Evolutionary conservation across 2,888 invertebrate species (phyloP), one percentile per base, ranked within the genome.

Genomic region (Lymantria dispar): DNA sequence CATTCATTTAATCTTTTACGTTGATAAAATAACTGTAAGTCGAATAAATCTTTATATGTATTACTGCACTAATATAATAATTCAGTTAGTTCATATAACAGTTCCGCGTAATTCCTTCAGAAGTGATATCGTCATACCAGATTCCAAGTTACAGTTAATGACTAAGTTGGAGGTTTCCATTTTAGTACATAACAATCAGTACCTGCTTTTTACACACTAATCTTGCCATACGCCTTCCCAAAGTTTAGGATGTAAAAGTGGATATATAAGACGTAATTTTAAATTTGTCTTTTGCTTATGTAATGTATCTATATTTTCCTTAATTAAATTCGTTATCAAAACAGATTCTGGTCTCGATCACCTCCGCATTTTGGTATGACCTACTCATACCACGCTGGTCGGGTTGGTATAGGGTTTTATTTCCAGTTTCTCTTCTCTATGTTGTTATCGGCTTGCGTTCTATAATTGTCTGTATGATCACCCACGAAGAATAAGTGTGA

Each of bases 131-230:
- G 63, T 65, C 70, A 71, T 71, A 72, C 66, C 62, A 64, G 69
- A 72, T 70, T 64, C 64, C 69, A 50, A 65, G 63, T 64, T 67
- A 80, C 80, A 77, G 76, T 76, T 80, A 74, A 62, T 66, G 62
- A 62, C 63, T 74, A 78, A 83, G n/a, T n/a, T n/a, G 22, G 80
- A 78, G 75, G 77, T 76, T 68, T 71, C 78, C 74, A 72, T 79
- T 76, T 78, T 79, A 75, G 78, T 76, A 72, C 69, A 72, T 65
- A 72, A 63, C 68, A 63, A 62, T 63, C 53, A 54, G 65, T 64
- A 70, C 74, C 72, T 66, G 44, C 74, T 80, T 80, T 81, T 81
- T 81, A 70, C 70, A 63, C 62, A 54, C 65, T 63, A 62, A 75
- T 68, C 70, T 69, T 57, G 65, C 69, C 64, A 70, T 78, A 7